phyloP scores from a whole-genome alignment of 2,113 vertebrate genomes.

The Pteruthius melanotis region DNA sequence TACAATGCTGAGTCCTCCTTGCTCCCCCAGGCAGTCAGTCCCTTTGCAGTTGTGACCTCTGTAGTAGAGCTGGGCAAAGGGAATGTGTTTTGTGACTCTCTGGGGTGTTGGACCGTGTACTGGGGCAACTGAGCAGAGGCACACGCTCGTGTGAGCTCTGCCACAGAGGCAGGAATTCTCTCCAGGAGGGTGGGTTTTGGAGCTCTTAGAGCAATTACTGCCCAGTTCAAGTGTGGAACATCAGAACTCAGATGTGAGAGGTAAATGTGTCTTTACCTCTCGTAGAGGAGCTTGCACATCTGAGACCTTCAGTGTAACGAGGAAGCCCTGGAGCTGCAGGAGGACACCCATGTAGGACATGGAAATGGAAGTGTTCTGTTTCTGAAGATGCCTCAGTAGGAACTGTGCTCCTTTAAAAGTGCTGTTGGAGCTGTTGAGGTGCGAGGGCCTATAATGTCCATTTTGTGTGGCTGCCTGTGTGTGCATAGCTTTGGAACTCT shows the following conservation, averaged over 20 bases:
- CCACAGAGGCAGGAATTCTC: background rate
- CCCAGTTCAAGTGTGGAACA: fast-evolving
- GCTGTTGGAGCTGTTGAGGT: background rate
- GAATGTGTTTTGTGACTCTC: background rate
- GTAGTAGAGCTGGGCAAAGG: background rate
- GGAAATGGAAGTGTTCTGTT: background rate
- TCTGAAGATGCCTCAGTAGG: background rate
- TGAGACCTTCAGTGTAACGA: fast-evolving
- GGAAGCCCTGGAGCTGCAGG: background rate
- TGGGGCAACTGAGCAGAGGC: background rate
- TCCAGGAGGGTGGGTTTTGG: fast-evolving
- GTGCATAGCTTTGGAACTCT: background rate
- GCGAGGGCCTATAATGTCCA: too few relatives aligned
- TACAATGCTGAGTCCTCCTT: fast-evolving
- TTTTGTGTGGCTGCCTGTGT: background rate
- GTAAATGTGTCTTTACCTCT: background rate
- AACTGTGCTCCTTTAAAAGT: background rate
- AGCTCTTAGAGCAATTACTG: background rate
- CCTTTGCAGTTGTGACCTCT: background rate
- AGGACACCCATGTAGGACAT: background rate
- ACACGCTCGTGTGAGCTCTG: fast-evolving
- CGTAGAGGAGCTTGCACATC: fast-evolving
- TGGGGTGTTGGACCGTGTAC: fast-evolving
- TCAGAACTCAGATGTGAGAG: background rate
- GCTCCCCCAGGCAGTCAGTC: background rate